These are phyloP conservation scores for Platycercus adscitus DNA, from an alignment of 2,113 vertebrate genomes.

Conservation along the genomic window DNA sequence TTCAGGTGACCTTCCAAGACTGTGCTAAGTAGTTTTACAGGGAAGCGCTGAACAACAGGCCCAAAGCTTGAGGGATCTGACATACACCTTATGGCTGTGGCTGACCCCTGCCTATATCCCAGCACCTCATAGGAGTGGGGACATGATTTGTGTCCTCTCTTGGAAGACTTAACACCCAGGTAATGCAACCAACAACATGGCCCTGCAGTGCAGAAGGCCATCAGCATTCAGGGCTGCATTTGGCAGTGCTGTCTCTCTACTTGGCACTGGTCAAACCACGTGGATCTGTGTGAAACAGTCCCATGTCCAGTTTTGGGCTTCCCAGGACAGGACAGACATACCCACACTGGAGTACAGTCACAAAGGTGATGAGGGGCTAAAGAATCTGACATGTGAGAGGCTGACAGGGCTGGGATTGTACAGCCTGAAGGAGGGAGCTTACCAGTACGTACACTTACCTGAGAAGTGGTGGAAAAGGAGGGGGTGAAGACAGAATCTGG, in stretches of 20 bases:
- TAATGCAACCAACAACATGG: rapidly evolving
- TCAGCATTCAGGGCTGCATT: neutral
- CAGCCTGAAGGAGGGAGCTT: neutral
- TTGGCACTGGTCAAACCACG: rapidly evolving
- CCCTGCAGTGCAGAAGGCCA: neutral
- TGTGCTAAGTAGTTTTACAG: neutral
- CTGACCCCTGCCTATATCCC: neutral
- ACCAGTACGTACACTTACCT: rapidly evolving
- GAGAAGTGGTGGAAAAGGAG: neutral
- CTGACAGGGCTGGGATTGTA: neutral
- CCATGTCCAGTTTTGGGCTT: neutral
- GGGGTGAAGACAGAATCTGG: neutral
- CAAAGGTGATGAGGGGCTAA: neutral
- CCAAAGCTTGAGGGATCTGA: neutral
- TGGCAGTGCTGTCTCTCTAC: neutral
- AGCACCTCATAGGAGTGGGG: neutral
- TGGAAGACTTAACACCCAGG: neutral
- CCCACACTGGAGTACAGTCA: neutral
- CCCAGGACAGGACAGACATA: rapidly evolving
- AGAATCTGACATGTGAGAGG: neutral
- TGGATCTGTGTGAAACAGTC: neutral
- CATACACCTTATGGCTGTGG: rapidly evolving
- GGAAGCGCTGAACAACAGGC: neutral
- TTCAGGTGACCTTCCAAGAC: conserved; percentile 26
- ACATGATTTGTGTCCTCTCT: neutral